Evolutionary conservation across 92 coral and sea anemone genomes (phyloP).

Genomic region (Parazoanthus darwini): DNA sequence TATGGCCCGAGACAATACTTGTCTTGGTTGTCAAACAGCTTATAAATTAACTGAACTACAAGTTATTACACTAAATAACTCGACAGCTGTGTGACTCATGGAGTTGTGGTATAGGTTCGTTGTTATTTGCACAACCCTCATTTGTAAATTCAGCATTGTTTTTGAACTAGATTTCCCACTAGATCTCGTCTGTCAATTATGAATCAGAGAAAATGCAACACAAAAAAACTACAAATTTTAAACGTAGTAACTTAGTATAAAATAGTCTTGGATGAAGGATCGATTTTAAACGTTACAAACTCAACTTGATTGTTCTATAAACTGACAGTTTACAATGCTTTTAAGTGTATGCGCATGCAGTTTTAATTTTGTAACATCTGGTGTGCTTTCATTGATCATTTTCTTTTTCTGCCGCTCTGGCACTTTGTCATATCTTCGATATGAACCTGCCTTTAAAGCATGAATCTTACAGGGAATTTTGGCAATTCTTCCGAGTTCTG

Average conservation of each 20-base stretch:
- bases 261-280: neutral
- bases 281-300: neutral
- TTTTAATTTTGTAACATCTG: neutral
- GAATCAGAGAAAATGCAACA: neutral
- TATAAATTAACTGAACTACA: neutral
- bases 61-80: neutral
- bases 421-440: neutral
- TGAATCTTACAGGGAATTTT: neutral
- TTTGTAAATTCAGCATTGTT: neutral
- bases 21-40: slow-evolving; percentile 11
- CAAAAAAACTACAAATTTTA: neutral
- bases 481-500: neutral
- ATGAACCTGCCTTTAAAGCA: neutral
- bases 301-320: neutral
- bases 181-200: neutral
- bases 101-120: no score
- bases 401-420: neutral
- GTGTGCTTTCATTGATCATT: neutral
- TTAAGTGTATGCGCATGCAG: neutral
- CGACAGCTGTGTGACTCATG: neutral
- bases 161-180: neutral
- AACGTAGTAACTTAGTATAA: neutral
- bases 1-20: neutral
- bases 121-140: neutral
- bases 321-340: neutral